phyloP scores from a whole-genome alignment of 2,888 invertebrate species.

The Athetis lepigone region DNA sequence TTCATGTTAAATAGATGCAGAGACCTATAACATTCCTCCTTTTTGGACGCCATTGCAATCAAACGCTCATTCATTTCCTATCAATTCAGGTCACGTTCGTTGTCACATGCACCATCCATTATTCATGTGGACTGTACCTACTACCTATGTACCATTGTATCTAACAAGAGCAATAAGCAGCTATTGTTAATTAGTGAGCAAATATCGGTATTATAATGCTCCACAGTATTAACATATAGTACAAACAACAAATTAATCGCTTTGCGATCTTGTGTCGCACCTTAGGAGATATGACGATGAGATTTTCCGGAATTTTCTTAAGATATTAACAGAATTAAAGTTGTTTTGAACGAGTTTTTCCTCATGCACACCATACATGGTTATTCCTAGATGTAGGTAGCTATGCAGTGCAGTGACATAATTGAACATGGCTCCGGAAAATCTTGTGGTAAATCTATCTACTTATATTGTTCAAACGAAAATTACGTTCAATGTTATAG shows the following conservation, averaged over 20 bases:
- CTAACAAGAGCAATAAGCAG: conserved; percentile 30
- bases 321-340: conserved; percentile 6
- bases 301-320: conserved; percentile 18
- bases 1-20: conserved; percentile 10
- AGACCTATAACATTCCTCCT: conserved; percentile 41
- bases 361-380: not conserved
- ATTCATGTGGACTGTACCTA: conserved; percentile 60
- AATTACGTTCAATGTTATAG: not conserved
- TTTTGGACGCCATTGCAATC: conserved; percentile 60
- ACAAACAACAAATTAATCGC: conserved; percentile 36
- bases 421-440: not conserved
- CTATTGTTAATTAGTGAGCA: conserved; percentile 33
- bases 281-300: conserved; percentile 10
- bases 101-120: conserved; percentile 68
- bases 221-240: conserved; percentile 24
- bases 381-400: not conserved
- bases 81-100: conserved; percentile 75
- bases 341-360: conserved; percentile 14
- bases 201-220: conserved; percentile 38
- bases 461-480: conserved; percentile 5
- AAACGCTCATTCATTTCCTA: conserved; percentile 69
- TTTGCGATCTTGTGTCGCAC: conserved; percentile 38
- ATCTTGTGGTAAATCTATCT: not conserved
- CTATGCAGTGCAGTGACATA: not conserved
- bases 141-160: conserved; percentile 19